These are phyloP conservation scores for Tuberolachnus salignus DNA, from an alignment of 2,888 invertebrate genomes.

Conservation along the genomic window DNA sequence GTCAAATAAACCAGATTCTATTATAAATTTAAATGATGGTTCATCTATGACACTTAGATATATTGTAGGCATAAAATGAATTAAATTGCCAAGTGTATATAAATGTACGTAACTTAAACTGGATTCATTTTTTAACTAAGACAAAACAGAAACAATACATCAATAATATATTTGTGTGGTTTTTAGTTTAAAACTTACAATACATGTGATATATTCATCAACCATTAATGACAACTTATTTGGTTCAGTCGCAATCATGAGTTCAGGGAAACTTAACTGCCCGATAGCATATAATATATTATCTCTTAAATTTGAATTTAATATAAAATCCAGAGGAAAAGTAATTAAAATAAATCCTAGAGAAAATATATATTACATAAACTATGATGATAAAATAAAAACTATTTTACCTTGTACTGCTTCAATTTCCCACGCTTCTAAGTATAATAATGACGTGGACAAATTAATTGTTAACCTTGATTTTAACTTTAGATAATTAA, in stretches of 20 bases:
- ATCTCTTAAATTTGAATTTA: slow-evolving; percentile 38
- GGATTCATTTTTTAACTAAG: slow-evolving; percentile 35
- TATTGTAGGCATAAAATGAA: slow-evolving; percentile 35
- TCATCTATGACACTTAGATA: slow-evolving; percentile 29
- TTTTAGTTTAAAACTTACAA: slow-evolving; percentile 35
- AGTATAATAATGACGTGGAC: background rate
- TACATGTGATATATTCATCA: slow-evolving; percentile 24
- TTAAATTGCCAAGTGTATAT: slow-evolving; percentile 48
- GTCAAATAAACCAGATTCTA: slow-evolving; percentile 47
- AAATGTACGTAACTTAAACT: slow-evolving; percentile 39
- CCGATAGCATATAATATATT: slow-evolving; percentile 39
- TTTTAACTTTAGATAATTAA: slow-evolving; percentile 43
- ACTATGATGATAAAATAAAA: background rate
- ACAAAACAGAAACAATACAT: background rate
- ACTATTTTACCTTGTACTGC: slow-evolving; percentile 37
- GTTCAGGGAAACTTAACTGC: slow-evolving; percentile 42
- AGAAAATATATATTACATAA: background rate
- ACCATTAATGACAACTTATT: slow-evolving; percentile 26
- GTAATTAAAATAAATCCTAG: slow-evolving; percentile 45
- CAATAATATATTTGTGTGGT: background rate
- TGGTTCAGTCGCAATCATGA: slow-evolving; percentile 29
- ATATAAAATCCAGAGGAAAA: slow-evolving; percentile 40
- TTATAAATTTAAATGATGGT: slow-evolving; percentile 30
- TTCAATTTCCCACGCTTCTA: slow-evolving; percentile 52
- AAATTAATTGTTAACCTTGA: slow-evolving; percentile 10